Evolutionary conservation across 2,797 vertebrate species (phyloP).

Genomic region (Menidia menidia): DNA sequence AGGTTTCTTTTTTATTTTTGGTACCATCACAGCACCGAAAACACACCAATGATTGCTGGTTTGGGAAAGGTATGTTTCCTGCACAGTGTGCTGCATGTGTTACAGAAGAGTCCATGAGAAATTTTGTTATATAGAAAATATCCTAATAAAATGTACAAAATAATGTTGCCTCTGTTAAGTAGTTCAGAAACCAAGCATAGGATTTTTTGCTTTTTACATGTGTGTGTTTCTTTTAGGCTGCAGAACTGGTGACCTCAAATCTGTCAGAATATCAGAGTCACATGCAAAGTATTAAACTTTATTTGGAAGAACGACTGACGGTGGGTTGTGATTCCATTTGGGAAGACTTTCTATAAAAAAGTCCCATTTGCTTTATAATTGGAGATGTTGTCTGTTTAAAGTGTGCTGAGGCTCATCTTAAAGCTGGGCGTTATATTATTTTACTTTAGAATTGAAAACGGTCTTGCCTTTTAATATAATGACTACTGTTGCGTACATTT

Average conservation of each 20-base stretch:
- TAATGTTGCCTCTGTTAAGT: background rate
- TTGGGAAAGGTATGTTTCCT: slow-evolving; percentile 89
- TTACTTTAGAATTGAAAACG: background rate
- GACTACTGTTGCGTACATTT: background rate
- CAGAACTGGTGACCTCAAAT: slow-evolving; percentile 89
- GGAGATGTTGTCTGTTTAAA: background rate
- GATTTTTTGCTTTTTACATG: background rate
- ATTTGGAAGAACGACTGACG: slow-evolving; percentile 89
- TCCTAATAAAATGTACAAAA: too few species aligned
- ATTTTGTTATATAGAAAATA: background rate
- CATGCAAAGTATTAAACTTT: slow-evolving; percentile 85
- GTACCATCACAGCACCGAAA: slow-evolving; percentile 90
- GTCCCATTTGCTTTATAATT: background rate
- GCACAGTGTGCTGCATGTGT: background rate
- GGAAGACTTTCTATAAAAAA: background rate
- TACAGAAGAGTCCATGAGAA: too few species aligned
- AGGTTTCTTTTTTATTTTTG: slow-evolving; percentile 40
- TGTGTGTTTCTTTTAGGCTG: slow-evolving; percentile 82
- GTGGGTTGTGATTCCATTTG: slow-evolving; percentile 71
- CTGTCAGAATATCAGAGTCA: slow-evolving; percentile 85
- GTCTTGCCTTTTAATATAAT: background rate
- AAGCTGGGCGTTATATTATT: background rate
- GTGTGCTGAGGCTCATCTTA: background rate
- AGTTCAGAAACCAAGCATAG: background rate
- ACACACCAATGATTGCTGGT: slow-evolving; percentile 96